Evolutionary conservation across 2,113 vertebrate species (phyloP).

Genomic region (Pitta sordida): DNA sequence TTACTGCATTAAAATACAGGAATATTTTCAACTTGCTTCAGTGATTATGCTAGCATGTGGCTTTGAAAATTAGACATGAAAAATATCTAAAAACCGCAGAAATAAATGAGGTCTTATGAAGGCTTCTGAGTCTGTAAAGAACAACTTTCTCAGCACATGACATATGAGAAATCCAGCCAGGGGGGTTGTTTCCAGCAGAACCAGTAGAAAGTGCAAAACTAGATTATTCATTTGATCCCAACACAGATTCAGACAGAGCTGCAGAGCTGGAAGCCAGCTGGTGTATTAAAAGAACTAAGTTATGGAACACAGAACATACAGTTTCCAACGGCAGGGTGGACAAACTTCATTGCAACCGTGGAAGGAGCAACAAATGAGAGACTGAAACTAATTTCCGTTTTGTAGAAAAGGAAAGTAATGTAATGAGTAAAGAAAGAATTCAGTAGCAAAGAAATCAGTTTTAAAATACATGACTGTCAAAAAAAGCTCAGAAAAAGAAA

Average conservation of each 20-base stretch:
- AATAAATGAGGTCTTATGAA: not conserved
- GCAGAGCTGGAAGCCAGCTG: not conserved
- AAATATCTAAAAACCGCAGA: not conserved
- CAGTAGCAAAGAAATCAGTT: not conserved
- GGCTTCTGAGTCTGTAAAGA: not conserved
- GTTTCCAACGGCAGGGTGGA: not conserved
- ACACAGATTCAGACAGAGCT: not conserved
- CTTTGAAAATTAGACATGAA: not conserved
- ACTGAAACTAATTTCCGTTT: not conserved
- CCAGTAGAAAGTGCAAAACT: not conserved
- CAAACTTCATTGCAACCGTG: not conserved
- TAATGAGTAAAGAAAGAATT: not conserved
- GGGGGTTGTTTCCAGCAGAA: not conserved
- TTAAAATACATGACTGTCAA: not conserved
- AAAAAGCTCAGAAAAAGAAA: not conserved
- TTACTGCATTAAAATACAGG: not conserved
- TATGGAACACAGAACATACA: fast-evolving
- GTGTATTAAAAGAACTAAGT: not conserved
- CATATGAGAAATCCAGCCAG: not conserved
- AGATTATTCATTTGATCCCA: not conserved
- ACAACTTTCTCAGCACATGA: not conserved
- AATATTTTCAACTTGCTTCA: not conserved
- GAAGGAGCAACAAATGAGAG: not conserved
- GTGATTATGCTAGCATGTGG: not conserved
- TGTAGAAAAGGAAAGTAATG: not conserved